Evolutionary conservation across 1,140 invertebrate genomes (phyloP).

Genomic region (Aporrectodea caliginosa): DNA sequence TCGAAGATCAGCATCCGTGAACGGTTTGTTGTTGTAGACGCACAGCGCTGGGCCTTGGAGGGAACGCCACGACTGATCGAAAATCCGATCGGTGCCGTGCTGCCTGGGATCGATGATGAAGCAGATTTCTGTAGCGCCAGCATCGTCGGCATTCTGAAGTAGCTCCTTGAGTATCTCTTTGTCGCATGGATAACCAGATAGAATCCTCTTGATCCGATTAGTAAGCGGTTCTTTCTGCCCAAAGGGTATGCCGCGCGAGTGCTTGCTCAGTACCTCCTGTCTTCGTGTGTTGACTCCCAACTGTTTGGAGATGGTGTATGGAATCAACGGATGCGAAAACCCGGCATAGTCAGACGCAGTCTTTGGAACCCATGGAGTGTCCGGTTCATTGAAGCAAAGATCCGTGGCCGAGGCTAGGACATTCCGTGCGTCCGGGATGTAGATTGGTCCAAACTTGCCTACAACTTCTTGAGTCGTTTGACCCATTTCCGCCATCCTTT

Average conservation of each 20-base stretch:
- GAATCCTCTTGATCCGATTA: conserved; percentile 42
- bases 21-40: conserved; percentile 41
- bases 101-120: conserved; percentile 20
- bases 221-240: conserved; percentile 46
- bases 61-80: conserved; percentile 34
- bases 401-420: conserved; percentile 19
- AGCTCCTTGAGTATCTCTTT: conserved; percentile 38
- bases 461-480: conserved; percentile 19
- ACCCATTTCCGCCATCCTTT: conserved; percentile 23
- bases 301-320: conserved; percentile 35
- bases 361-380: conserved; percentile 23
- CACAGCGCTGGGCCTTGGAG: conserved; percentile 40
- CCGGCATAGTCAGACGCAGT: neutral
- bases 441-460: conserved; percentile 28
- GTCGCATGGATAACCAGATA: conserved; percentile 44
- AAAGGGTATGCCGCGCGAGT: conserved; percentile 38
- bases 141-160: conserved; percentile 42
- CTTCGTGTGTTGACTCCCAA: conserved; percentile 34
- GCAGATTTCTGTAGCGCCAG: conserved; percentile 53
- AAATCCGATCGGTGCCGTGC: conserved; percentile 23
- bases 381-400: conserved; percentile 30
- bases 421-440: conserved; percentile 28
- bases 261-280: conserved; percentile 25
- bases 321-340: conserved; percentile 27
- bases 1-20: conserved; percentile 39